Evolutionary conservation across 2,113 vertebrate species (phyloP).

Genomic region (Silurus asotus): DNA sequence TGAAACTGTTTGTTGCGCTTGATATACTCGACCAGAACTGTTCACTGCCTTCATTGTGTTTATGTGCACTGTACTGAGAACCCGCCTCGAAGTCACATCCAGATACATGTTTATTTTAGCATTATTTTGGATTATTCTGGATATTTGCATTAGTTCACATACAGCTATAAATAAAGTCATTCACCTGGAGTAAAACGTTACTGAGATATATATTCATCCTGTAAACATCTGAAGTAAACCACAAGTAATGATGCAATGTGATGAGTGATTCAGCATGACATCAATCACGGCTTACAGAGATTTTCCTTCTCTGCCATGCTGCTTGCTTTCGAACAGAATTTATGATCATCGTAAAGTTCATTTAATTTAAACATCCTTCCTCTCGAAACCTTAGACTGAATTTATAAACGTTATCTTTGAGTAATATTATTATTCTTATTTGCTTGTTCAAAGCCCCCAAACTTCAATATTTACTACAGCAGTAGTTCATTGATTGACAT

Average conservation of each 20-base stretch:
- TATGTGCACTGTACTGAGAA: not conserved
- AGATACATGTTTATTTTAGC: not conserved
- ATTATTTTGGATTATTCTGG: not conserved
- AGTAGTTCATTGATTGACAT: not conserved
- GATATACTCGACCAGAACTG: slow-evolving; percentile 22
- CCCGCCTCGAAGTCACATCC: not conserved
- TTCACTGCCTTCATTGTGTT: not conserved
- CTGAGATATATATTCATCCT: not conserved
- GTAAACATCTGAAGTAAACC: slow-evolving; percentile 4
- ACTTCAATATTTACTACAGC: not conserved
- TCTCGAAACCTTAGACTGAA: not conserved
- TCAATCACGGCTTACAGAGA: not conserved
- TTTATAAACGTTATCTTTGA: not conserved
- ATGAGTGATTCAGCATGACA: not conserved
- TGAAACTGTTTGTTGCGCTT: slow-evolving; percentile 31
- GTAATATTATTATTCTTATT: not conserved
- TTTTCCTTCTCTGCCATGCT: not conserved
- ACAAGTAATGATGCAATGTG: not conserved
- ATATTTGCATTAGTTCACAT: slow-evolving; percentile 13
- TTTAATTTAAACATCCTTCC: not conserved
- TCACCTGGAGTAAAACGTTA: not conserved
- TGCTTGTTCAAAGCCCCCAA: not conserved
- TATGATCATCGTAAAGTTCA: not conserved
- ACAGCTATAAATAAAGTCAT: slow-evolving; percentile 17
- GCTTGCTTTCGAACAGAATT: not conserved